A percentile compares a stretch with the other conserved stretches of the same genome.
These are phyloP conservation scores for Podocnemis expansa DNA, from an alignment of 2,113 vertebrate genomes.

Conservation along the genomic window DNA sequence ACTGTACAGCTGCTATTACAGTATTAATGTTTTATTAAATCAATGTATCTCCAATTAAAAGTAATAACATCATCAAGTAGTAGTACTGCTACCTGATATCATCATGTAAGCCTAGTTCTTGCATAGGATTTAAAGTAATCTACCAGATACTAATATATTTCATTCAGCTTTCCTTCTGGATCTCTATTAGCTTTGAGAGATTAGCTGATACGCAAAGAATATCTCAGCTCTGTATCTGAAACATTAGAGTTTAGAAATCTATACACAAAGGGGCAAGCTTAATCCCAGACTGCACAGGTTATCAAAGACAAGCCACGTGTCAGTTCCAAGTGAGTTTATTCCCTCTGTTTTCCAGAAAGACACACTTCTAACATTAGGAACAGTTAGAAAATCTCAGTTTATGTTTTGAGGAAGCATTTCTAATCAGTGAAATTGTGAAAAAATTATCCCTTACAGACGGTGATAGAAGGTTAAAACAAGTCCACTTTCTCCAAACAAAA, in stretches of 20 bases:
- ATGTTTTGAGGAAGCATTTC: neutral
- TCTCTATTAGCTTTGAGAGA: neutral
- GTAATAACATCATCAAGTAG: neutral
- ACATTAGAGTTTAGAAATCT: neutral
- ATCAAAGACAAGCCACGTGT: neutral
- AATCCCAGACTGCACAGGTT: accelerated
- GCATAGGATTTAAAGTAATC: neutral
- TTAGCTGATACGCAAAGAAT: neutral
- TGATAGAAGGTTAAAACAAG: neutral
- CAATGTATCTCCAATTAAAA: neutral
- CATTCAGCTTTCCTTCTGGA: neutral
- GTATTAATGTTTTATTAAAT: neutral
- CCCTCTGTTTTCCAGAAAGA: neutral
- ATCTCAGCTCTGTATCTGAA: neutral
- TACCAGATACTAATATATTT: neutral
- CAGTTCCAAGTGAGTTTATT: neutral
- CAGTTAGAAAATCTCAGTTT: neutral
- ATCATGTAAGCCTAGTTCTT: neutral
- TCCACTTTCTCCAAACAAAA: neutral
- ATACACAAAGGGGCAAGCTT: neutral
- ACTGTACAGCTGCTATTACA: accelerated
- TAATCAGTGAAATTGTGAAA: neutral
- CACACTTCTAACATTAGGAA: neutral
- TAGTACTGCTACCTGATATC: accelerated
- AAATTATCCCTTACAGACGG: neutral